A percentile compares a stretch with the other conserved stretches of the same genome.
Conservation (phyloP, 1,140 invertebrate genomes). For the Bombus picipes region DNA sequence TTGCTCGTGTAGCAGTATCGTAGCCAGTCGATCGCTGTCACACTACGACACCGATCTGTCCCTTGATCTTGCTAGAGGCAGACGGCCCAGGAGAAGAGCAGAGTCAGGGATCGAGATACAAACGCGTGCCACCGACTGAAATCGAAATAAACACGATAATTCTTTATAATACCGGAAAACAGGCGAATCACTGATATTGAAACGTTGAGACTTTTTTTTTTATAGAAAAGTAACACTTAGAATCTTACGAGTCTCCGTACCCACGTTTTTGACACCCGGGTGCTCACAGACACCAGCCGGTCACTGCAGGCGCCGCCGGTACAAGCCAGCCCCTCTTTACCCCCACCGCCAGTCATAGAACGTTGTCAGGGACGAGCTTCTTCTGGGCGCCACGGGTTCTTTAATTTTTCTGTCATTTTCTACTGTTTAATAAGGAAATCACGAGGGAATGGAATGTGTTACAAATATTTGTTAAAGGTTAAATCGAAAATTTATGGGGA, state of each 20-base stretch:
- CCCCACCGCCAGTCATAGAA: constrained; percentile 30
- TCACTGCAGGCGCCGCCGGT: constrained; percentile 71
- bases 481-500: not conserved
- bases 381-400: not conserved
- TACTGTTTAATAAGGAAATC: not conserved
- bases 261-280: constrained; percentile 64
- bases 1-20: constrained; percentile 29
- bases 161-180: not conserved
- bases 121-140: not conserved
- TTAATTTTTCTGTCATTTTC: too few species aligned
- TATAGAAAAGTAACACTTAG: not conserved
- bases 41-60: constrained; percentile 30
- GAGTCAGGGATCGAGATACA: not conserved
- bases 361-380: constrained; percentile 10
- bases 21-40: constrained; percentile 49
- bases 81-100: not conserved
- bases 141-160: not conserved
- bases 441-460: not conserved
- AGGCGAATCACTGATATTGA: not conserved
- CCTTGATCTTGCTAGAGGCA: constrained; percentile 20
- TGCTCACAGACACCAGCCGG: constrained; percentile 71
- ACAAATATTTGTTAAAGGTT: not conserved
- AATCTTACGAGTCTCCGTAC: not conserved
- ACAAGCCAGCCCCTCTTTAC: constrained; percentile 42
- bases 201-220: not conserved